These are phyloP conservation scores for Ceyx melanurus DNA, from an alignment of 2,113 vertebrate species.

Conservation along the genomic window DNA sequence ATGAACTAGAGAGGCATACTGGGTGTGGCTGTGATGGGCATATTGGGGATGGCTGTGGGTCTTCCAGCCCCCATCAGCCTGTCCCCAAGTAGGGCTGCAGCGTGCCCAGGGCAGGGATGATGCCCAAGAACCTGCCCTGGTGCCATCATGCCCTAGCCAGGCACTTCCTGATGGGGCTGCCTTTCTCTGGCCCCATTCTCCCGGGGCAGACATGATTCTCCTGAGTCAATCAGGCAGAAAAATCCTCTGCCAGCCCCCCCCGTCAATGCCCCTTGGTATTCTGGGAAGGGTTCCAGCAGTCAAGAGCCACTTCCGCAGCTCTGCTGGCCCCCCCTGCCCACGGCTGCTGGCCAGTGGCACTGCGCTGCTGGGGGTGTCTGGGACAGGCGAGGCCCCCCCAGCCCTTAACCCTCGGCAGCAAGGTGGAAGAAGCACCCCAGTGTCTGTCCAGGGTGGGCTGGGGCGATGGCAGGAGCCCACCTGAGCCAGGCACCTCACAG, in stretches of 20 bases:
- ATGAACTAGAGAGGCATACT: background rate
- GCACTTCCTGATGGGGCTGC: background rate
- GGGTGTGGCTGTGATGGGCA: rapidly evolving
- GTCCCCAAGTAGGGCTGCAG: background rate
- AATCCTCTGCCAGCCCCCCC: slow-evolving; percentile 38
- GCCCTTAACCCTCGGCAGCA: background rate
- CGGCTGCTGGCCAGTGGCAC: background rate
- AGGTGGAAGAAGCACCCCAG: background rate
- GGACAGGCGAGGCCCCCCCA: background rate
- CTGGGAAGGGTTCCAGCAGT: background rate
- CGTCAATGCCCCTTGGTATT: slow-evolving; percentile 52
- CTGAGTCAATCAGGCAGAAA: slow-evolving; percentile 49
- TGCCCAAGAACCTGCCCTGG: background rate
- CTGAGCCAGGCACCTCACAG: background rate
- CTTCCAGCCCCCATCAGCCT: background rate
- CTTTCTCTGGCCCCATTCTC: slow-evolving; percentile 28
- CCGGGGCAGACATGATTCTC: slow-evolving; percentile 34
- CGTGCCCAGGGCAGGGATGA: background rate
- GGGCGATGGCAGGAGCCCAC: background rate
- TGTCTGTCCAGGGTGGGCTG: background rate
- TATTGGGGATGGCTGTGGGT: background rate
- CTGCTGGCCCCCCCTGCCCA: background rate
- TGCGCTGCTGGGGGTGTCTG: background rate
- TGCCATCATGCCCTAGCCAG: background rate
- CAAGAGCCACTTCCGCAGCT: slow-evolving; percentile 47